Evolutionary conservation across 2,888 invertebrate genomes (phyloP), one percentile per base, ranked within the genome.

Genomic region (Hypomecis punctinalis): DNA sequence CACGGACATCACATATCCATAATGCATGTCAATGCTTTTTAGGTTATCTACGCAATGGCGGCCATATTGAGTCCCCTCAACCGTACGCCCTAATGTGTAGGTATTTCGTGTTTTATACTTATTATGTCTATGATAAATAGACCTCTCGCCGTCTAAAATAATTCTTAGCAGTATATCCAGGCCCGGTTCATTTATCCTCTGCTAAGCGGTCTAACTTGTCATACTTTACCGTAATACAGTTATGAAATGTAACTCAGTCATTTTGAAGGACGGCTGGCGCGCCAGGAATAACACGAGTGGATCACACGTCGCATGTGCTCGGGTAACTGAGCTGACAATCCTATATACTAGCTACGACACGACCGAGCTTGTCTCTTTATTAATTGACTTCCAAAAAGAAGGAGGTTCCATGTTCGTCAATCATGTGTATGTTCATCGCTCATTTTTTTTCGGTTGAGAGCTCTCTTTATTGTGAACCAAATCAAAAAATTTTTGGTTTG

Each of bases 301-400:
- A 56, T 61, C 53, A 52, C 56, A 60, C 56, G 56, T 65, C 65
- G 43, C 56, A 65, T 65, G 59, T 62, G 62, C 55, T 54, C 54
- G 37, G 51, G 42, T 58, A 59, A 55, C 62, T 55, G 55, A 37
- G 59, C 52, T 40, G 33, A 13, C 0, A 40, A 7, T 4, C 23
- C 39, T n/a, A 5, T 23, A 47, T 33, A 47, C 33, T 33, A 10
- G 5, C 6, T 40, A 7, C 56, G 47, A 56, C 6, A 37, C 39
- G 37, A 51, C 43, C 11, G 0, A 43, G 5, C 6, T 9, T 39
- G 39, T 3, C 5, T 8, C 39, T 39, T 8, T 39, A 6, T 37
- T 37, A n/a, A n/a, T n/a, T n/a, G n/a, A n/a, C n/a, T n/a, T n/a
- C n/a, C n/a, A n/a, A n/a, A n/a, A n/a, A n/a, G n/a, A n/a, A n/a